Evolutionary conservation across 2,888 invertebrate species (phyloP).

Genomic region (Apomyelois bistriatella): DNA sequence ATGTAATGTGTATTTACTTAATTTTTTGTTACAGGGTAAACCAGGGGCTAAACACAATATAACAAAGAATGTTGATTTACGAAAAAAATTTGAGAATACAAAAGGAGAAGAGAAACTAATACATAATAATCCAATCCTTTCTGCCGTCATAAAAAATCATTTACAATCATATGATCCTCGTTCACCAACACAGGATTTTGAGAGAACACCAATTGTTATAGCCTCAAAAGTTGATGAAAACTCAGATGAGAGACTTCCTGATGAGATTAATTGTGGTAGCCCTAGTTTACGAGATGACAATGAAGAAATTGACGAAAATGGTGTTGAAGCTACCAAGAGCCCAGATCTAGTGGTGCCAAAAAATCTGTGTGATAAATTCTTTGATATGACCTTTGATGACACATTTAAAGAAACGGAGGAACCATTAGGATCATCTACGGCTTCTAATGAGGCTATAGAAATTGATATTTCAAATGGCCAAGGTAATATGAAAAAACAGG

Average conservation of each 20-base stretch:
- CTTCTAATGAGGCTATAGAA: constrained; percentile 62
- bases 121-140: constrained; percentile 69
- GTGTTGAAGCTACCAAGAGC: constrained; percentile 42
- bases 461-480: constrained; percentile 45
- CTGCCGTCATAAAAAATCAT: constrained; percentile 71
- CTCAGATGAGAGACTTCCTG: constrained; percentile 28
- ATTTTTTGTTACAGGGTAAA: constrained; percentile 52
- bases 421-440: constrained; percentile 64
- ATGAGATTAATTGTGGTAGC: constrained; percentile 40
- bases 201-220: constrained; percentile 79
- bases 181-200: constrained; percentile 80
- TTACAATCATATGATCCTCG: constrained; percentile 77
- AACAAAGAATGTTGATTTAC: constrained; percentile 70
- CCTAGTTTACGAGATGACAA: constrained; percentile 43
- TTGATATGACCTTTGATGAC: constrained; percentile 57
- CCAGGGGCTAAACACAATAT: constrained; percentile 62
- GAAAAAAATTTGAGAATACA: constrained; percentile 67
- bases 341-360: constrained; percentile 56
- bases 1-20: too few relatives aligned
- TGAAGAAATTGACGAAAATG: constrained; percentile 42
- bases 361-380: constrained; percentile 62
- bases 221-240: constrained; percentile 39
- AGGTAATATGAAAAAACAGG: constrained; percentile 24
- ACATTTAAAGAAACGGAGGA: constrained; percentile 54
- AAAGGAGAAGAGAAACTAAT: constrained; percentile 59